Percentiles rank a stretch among this genome's conserved stretches.
Conservation (phyloP, 2,797 vertebrate species). For the Todus mexicanus region DNA sequence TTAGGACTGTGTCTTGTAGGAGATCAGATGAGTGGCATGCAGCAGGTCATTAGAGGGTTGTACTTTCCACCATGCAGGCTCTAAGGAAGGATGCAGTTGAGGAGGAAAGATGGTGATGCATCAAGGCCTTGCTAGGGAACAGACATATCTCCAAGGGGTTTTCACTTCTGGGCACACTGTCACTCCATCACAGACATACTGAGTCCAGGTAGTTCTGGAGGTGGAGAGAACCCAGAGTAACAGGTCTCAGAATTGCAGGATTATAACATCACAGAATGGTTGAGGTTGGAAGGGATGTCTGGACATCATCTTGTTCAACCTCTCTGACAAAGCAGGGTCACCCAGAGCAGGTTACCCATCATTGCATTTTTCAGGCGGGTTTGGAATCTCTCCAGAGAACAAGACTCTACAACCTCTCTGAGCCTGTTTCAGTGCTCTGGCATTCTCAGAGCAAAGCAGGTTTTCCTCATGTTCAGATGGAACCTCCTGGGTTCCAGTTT, state of each 20-base stretch:
- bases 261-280: neutral
- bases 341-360: too few relatives aligned
- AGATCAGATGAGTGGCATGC: rapidly evolving
- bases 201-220: neutral
- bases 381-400: neutral
- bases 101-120: too few relatives aligned
- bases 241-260: neutral
- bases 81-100: neutral
- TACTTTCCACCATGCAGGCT: rapidly evolving
- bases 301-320: neutral
- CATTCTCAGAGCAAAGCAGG: too few relatives aligned
- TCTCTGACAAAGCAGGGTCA: neutral
- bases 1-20: neutral
- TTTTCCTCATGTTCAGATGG: too few relatives aligned
- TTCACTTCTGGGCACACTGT: neutral
- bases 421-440: too few relatives aligned
- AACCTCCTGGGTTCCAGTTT: too few relatives aligned
- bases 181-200: neutral
- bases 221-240: neutral
- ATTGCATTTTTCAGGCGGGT: too few relatives aligned
- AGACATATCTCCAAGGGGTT: neutral
- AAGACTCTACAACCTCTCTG: neutral
- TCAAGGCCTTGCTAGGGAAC: neutral
- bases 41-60: neutral
- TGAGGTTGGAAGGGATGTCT: neutral